A percentile compares a stretch with the other conserved stretches of the same genome.
Evolutionary conservation across 2,888 invertebrate genomes (phyloP).

Genomic region (Linnaemya vulpina): DNA sequence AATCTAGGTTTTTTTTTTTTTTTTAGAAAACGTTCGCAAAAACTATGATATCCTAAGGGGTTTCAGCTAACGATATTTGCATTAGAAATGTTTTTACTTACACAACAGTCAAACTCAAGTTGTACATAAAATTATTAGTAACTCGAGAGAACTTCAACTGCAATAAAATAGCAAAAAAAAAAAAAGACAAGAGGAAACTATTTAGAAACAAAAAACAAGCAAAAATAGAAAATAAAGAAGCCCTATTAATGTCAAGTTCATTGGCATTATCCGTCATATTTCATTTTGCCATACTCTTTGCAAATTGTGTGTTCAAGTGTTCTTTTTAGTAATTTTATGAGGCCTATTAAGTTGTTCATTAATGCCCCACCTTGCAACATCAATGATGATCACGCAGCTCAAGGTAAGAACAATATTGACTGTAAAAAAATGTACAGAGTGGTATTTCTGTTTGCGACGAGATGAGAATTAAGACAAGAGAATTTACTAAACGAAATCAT

Average conservation of each 20-base stretch:
- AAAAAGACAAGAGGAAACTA: neutral
- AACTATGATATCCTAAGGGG: neutral
- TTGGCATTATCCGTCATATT: slow-evolving; percentile 78
- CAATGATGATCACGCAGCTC: neutral
- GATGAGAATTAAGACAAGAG: slow-evolving; percentile 15
- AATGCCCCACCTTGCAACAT: slow-evolving; percentile 48
- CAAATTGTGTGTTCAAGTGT: slow-evolving; percentile 3
- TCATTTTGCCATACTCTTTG: slow-evolving; percentile 16
- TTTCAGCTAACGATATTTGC: neutral
- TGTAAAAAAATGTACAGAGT: neutral
- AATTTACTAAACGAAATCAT: slow-evolving; percentile 32
- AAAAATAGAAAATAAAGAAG: slow-evolving; percentile 73
- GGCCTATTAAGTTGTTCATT: slow-evolving; percentile 44
- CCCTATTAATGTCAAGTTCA: slow-evolving; percentile 82
- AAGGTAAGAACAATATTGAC: slow-evolving; percentile 9
- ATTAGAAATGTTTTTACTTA: neutral
- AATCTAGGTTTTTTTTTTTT: too few species aligned
- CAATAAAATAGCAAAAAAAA: neutral
- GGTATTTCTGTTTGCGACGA: slow-evolving; percentile 2
- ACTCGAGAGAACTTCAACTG: slow-evolving; percentile 14
- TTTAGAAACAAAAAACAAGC: slow-evolving; percentile 5
- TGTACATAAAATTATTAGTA: neutral
- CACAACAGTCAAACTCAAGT: neutral
- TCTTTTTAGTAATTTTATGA: slow-evolving; percentile 36
- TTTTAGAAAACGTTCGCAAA: too few species aligned